Conservation (phyloP, 2,797 vertebrate genomes). For the Philypnodon macrostomus region DNA sequence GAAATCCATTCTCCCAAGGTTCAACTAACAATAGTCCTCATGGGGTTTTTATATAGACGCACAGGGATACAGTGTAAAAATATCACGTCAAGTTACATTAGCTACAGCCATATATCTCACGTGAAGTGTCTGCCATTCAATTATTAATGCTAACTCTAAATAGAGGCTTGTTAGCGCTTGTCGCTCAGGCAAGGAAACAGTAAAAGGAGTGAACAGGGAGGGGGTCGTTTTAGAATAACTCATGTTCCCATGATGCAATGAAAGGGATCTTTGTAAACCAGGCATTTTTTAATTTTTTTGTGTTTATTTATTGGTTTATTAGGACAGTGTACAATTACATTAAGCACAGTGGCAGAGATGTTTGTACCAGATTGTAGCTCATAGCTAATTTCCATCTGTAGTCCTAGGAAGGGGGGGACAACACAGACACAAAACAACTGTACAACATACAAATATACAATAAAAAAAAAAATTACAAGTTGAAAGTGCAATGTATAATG, state of each 20-base stretch:
- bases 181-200: not conserved
- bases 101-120: not conserved
- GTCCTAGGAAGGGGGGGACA: no score
- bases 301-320: no score
- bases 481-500: no score
- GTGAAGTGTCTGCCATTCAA: not conserved
- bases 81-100: not conserved
- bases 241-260: not conserved
- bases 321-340: no score
- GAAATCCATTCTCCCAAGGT: conserved; percentile 41
- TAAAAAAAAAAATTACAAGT: no score
- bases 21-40: conserved; percentile 27
- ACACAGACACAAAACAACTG: no score
- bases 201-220: not conserved
- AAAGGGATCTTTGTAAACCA: conserved; percentile 1
- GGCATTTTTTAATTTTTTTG: no score
- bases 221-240: not conserved
- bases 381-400: no score
- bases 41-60: conserved; percentile 16
- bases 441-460: no score
- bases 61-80: conserved; percentile 14
- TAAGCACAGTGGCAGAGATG: no score
- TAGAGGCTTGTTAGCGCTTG: conserved; percentile 1
- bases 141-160: not conserved
- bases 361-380: no score